Evolutionary conservation across 2,797 vertebrate genomes (phyloP).

Genomic region (Sciaenops ocellatus): DNA sequence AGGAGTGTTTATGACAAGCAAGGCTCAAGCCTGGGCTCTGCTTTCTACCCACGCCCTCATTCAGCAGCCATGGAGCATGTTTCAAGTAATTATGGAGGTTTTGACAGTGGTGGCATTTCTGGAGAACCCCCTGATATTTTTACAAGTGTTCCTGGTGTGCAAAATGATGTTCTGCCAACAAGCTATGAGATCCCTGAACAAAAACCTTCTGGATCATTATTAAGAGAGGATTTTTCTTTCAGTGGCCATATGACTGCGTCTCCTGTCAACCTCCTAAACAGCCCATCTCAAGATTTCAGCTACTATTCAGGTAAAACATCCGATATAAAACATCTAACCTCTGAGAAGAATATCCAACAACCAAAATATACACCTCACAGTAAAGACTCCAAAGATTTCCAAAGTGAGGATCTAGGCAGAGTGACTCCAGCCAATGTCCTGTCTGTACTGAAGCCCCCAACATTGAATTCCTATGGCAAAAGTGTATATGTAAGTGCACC

Average conservation of each 20-base stretch:
- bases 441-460: slow-evolving; percentile 3
- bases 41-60: neutral
- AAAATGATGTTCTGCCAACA: slow-evolving; percentile 4
- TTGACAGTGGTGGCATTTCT: slow-evolving; percentile 1
- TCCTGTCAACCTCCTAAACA: neutral
- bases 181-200: slow-evolving; percentile 5
- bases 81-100: slow-evolving; percentile 26
- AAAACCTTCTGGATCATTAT: slow-evolving; percentile 11
- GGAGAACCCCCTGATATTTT: slow-evolving; percentile 3
- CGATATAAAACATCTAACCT: neutral
- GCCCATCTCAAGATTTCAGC: slow-evolving; percentile 21
- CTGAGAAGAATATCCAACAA: slow-evolving; percentile 14
- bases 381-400: slow-evolving; percentile 4
- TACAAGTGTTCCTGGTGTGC: neutral
- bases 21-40: neutral
- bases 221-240: slow-evolving; percentile 7
- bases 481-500: slow-evolving; percentile 1
- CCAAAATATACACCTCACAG: slow-evolving; percentile 4
- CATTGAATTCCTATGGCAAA: slow-evolving; percentile 27
- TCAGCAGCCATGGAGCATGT: slow-evolving; percentile 13
- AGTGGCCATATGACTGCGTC: slow-evolving; percentile 3
- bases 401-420: slow-evolving; percentile 6
- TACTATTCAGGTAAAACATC: slow-evolving; percentile 19
- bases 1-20: slow-evolving; percentile 34
- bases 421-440: neutral